A percentile compares a stretch with the other conserved stretches of the same genome.
Evolutionary conservation across 2,797 vertebrate genomes (phyloP).

Genomic region (Melanotaenia trifasciata): DNA sequence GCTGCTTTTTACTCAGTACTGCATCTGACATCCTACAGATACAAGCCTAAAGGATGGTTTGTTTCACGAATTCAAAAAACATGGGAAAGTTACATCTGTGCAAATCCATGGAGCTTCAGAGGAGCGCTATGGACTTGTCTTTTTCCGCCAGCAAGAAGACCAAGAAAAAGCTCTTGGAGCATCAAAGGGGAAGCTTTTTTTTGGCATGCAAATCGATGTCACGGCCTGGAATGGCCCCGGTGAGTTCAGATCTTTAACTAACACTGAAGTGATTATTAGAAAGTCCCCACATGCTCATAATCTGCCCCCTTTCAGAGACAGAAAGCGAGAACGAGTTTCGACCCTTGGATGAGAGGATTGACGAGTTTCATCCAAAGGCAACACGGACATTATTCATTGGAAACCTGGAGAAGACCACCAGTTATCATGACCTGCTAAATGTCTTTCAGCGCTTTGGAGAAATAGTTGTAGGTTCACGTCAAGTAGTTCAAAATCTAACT

Average conservation of each 20-base stretch:
- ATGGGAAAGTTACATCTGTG: slow-evolving; percentile 98
- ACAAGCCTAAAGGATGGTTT: slow-evolving; percentile 99
- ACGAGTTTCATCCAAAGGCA: slow-evolving; percentile 98
- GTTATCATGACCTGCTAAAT: slow-evolving; percentile 95
- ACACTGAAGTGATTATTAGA: background rate
- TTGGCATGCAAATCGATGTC: slow-evolving; percentile 99
- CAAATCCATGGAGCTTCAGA: slow-evolving; percentile 97
- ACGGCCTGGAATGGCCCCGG: slow-evolving; percentile 98
- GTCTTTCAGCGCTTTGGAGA: slow-evolving; percentile 99
- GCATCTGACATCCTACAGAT: slow-evolving; percentile 79
- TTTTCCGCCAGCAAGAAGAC: slow-evolving; percentile 98
- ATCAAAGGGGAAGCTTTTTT: slow-evolving; percentile 98
- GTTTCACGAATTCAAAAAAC: slow-evolving; percentile 99
- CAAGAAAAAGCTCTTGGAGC: slow-evolving; percentile 96
- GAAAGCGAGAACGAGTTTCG: slow-evolving; percentile 99
- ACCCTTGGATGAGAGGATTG: slow-evolving; percentile 97
- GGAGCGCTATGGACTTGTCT: slow-evolving; percentile 96
- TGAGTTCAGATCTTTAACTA: slow-evolving; percentile 68
- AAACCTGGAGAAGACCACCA: slow-evolving; percentile 98
- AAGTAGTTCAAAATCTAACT: slow-evolving; percentile 2
- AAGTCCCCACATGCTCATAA: slow-evolving; percentile 27
- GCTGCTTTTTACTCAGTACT: background rate
- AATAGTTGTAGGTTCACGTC: slow-evolving; percentile 90
- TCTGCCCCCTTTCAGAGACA: slow-evolving; percentile 85
- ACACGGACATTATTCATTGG: slow-evolving; percentile 98